Evolutionary conservation across 2,113 vertebrate genomes (phyloP).

Genomic region (Myanophis thanlyinensis): DNA sequence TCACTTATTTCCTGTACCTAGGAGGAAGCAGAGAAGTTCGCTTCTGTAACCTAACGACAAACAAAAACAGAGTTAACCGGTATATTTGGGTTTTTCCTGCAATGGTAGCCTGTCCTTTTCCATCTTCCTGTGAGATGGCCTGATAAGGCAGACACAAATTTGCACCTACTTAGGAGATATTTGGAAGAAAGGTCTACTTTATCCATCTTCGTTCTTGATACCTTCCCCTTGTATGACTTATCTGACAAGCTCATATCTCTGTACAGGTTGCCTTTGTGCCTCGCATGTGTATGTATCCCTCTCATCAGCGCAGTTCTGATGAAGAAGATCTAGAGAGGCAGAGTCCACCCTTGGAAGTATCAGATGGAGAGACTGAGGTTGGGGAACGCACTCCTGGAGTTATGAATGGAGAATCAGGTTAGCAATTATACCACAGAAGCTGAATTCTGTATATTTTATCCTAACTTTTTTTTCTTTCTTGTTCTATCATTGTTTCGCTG

Average conservation of each 20-base stretch:
- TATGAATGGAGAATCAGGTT: conserved; percentile 85
- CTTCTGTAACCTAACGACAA: neutral
- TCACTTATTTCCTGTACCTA: neutral
- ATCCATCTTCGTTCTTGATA: neutral
- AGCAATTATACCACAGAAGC: conserved; percentile 11
- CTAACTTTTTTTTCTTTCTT: neutral
- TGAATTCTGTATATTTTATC: neutral
- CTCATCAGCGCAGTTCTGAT: conserved; percentile 86
- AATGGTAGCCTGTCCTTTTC: neutral
- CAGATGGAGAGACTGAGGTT: conserved; percentile 87
- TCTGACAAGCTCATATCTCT: neutral
- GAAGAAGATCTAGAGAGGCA: conserved; percentile 88
- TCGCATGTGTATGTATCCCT: conserved; percentile 77
- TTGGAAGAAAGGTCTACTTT: conserved; percentile 1
- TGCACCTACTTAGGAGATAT: neutral
- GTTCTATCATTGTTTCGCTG: neutral
- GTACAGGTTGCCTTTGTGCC: conserved; percentile 73
- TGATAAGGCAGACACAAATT: neutral
- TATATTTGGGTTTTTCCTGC: neutral
- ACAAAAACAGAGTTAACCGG: neutral
- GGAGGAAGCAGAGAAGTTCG: neutral
- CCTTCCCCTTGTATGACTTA: neutral
- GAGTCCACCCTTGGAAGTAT: conserved; percentile 91
- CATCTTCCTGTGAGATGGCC: neutral
- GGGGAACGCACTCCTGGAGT: conserved; percentile 80